Conservation (phyloP, 2,797 vertebrate genomes). For the Clarias laeviceps region DNA sequence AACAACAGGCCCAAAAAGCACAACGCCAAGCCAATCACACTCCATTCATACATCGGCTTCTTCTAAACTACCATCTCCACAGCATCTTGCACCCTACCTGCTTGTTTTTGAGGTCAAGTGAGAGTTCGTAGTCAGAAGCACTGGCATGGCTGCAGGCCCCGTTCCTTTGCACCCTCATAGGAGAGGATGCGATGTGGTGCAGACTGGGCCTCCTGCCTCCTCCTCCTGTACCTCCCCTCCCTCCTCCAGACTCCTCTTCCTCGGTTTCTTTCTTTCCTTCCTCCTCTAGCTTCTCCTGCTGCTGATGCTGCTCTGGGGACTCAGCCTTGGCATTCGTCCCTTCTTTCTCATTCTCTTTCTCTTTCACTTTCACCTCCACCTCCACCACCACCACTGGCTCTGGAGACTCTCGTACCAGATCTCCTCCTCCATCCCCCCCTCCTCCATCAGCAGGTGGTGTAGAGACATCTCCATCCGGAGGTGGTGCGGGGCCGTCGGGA, state of each 20-base stretch:
- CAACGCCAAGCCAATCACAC: conserved; percentile 61
- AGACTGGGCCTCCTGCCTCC: conserved; percentile 83
- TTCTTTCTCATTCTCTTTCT: conserved; percentile 27
- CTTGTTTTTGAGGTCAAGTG: conserved; percentile 99
- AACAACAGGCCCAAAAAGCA: conserved; percentile 49
- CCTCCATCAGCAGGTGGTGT: conserved; percentile 63
- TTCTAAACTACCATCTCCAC: conserved; percentile 50
- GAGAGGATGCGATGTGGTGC: conserved; percentile 90
- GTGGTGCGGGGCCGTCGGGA: conserved; percentile 40
- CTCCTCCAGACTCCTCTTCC: conserved; percentile 55
- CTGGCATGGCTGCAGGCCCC: conserved; percentile 88
- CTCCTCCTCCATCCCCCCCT: conserved; percentile 67
- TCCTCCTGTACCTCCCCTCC: conserved; percentile 60
- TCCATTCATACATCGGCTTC: conserved; percentile 30
- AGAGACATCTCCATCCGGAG: conserved; percentile 49
- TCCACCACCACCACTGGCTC: conserved; percentile 67
- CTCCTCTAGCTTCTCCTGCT: conserved; percentile 45
- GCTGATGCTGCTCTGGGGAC: conserved; percentile 46
- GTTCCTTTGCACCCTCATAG: conserved; percentile 88
- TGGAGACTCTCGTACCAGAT: conserved; percentile 63
- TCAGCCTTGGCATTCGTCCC: conserved; percentile 43
- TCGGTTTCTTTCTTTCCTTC: conserved; percentile 40
- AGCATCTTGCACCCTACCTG: conserved; percentile 84
- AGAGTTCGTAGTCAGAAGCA: conserved; percentile 95
- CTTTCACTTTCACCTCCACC: conserved; percentile 36